Evolutionary conservation across 2,888 invertebrate species (phyloP), one percentile per base, ranked within the genome.

Genomic region (Tenthredo notha): DNA sequence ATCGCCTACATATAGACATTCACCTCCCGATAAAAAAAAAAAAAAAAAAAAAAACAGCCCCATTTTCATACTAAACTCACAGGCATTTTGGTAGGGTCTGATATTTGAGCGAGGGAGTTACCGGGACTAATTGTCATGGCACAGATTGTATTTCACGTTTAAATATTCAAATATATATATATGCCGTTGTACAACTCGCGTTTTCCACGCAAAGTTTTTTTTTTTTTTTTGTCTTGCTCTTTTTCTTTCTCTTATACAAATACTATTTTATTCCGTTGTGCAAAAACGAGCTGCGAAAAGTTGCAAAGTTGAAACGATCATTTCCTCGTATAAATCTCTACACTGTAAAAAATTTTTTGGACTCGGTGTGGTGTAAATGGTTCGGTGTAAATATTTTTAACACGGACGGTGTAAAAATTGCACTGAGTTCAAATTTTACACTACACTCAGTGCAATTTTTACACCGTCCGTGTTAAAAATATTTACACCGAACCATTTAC

Each of bases 251-350:
- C 2, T 7, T n/a, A 78, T 58, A 33, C 29, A 29, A 78, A 58
- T 78, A 78, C 33, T 6, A 54, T 58, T 47, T 25, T 47, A 75
- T 75, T 75, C 47, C 5, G 75, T 47, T 47, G 21, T 5, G 21
- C 12, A 43, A 25, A 75, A 75, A 47, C 5, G 47, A 50, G 15
- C 25, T 25, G 25, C 4, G 29, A 43, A 75, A 43, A 43, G 47
- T 75, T 75, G 43, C 29, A 75, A 47, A 47, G 75, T 43, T 25
- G 75, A 75, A 75, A 75, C 47, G 75, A 75, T 75, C 47, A 75
- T n/a, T 50, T 75, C 47, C 43, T 5, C 15, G 25, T 47, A 75
- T 75, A 43, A 75, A 75, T 75, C 43, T 75, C 9, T 10, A 25
- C 2, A 33, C 47, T 15, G 47, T 15, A 10, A 43, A 75, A 75